These are phyloP conservation scores for Corynorhinus townsendii DNA, from an alignment of 2,113 vertebrate genomes.

Conservation along the genomic window DNA sequence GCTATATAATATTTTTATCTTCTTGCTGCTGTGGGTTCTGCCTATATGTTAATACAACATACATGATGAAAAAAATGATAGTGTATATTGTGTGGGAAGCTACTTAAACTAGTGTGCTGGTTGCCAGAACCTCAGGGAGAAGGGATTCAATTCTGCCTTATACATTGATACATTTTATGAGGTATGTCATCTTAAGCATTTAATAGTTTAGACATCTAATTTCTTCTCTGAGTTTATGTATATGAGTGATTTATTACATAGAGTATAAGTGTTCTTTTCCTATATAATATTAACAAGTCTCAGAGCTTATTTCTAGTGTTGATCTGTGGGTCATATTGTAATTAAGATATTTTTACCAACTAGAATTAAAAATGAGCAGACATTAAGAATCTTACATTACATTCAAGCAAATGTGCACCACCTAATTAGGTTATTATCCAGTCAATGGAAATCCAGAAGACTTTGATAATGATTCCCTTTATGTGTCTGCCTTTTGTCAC, in stretches of 20 bases:
- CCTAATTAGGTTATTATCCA: neutral
- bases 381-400: slow-evolving; percentile 36
- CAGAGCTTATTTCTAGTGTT: neutral
- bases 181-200: neutral
- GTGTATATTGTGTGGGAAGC: neutral
- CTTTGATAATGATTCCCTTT: neutral
- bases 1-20: neutral
- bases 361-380: slow-evolving; percentile 24
- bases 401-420: neutral
- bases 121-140: no score
- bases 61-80: neutral
- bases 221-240: neutral
- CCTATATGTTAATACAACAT: neutral
- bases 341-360: neutral
- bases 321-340: neutral
- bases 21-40: neutral
- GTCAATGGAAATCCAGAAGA: neutral
- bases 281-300: neutral
- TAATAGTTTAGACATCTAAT: neutral
- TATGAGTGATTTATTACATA: neutral
- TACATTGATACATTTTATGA: neutral
- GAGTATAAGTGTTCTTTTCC: neutral
- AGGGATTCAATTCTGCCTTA: neutral
- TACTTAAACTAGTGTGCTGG: neutral
- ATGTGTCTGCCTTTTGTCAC: neutral